These are phyloP conservation scores for Ochropleura plecta DNA, from an alignment of 2,888 invertebrate genomes.

Conservation along the genomic window DNA sequence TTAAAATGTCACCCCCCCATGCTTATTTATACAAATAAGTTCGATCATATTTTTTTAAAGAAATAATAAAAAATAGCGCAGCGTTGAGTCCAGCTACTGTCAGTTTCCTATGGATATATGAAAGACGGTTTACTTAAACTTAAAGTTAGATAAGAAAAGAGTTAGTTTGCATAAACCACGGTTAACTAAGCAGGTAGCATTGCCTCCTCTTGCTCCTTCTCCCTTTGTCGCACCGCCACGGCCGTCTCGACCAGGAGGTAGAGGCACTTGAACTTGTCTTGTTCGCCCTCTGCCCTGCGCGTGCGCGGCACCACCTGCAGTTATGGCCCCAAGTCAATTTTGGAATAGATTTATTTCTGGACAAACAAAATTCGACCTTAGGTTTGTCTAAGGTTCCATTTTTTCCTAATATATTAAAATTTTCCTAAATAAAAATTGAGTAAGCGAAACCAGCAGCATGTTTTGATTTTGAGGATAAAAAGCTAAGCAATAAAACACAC, in stretches of 20 bases:
- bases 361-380: constrained; percentile 15
- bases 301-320: constrained; percentile 83
- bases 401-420: constrained; percentile 8
- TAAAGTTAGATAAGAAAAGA: constrained; percentile 43
- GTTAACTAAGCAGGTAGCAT: constrained; percentile 60
- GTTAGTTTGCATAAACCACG: constrained; percentile 13
- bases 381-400: background rate
- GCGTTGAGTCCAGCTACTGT: constrained; percentile 3
- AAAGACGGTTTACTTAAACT: constrained; percentile 46
- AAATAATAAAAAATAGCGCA: constrained; percentile 28
- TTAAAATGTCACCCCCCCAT: background rate
- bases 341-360: constrained; percentile 18
- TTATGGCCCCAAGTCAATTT: constrained; percentile 62
- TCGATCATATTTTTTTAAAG: constrained; percentile 4
- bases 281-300: constrained; percentile 69
- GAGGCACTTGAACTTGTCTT: constrained; percentile 83
- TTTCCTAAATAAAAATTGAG: background rate
- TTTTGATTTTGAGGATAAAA: background rate
- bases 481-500: constrained; percentile 11
- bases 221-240: constrained; percentile 83
- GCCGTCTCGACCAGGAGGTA: constrained; percentile 85
- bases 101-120: constrained; percentile 15
- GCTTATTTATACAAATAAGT: background rate
- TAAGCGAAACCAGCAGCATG: background rate
- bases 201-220: constrained; percentile 78